phyloP scores from a whole-genome alignment of 1,140 invertebrate genomes.

The Sycobia sp. region DNA sequence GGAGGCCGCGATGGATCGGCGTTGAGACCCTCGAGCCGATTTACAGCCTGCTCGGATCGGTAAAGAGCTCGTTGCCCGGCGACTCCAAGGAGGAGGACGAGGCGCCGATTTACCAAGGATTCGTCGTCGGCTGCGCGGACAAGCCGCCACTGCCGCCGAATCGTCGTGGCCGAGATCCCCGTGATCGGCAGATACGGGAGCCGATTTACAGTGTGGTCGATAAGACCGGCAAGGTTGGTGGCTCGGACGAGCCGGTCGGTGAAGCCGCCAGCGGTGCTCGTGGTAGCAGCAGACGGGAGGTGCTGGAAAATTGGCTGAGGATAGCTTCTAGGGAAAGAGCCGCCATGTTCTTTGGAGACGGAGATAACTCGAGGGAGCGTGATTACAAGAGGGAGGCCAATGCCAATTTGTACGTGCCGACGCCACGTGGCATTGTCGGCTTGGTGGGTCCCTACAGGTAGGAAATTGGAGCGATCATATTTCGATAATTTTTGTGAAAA shows the following conservation, averaged over 20 bases:
- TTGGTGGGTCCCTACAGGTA: constrained; percentile 46
- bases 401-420: background rate
- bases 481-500: too few species aligned
- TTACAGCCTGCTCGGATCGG: constrained; percentile 44
- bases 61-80: constrained; percentile 2
- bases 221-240: too few species aligned
- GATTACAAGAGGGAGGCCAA: background rate
- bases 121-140: background rate
- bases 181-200: constrained; percentile 27
- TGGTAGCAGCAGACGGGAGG: constrained; percentile 32
- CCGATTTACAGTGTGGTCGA: constrained; percentile 49
- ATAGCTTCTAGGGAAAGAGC: constrained; percentile 24
- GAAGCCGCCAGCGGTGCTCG: constrained; percentile 34
- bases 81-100: background rate
- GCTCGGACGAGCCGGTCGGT: too few species aligned
- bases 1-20: constrained; percentile 30
- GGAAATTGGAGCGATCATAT: too few species aligned
- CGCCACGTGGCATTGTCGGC: constrained; percentile 49
- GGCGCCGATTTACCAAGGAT: too few species aligned
- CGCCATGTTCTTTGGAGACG: background rate
- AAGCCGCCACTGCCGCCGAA: constrained; percentile 1
- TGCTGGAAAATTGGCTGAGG: constrained; percentile 45
- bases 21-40: constrained; percentile 45
- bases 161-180: background rate
- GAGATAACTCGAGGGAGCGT: background rate